phyloP scores from a whole-genome alignment of 2,888 invertebrate species.

The Resseliella maxima region DNA sequence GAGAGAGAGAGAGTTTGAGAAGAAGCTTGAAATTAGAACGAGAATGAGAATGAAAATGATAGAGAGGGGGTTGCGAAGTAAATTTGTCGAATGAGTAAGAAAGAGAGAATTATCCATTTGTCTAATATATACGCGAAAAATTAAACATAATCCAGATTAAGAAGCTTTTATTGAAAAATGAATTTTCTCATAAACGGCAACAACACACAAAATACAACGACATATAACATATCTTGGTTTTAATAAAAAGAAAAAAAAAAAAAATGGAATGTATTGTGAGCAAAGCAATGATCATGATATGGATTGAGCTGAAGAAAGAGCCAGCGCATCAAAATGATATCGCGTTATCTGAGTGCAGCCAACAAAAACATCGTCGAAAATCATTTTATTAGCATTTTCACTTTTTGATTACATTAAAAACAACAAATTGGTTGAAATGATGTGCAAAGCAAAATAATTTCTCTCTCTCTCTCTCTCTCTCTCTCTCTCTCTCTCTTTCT shows the following conservation, averaged over 20 bases:
- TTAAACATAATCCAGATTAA: conserved; percentile 45
- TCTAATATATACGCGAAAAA: conserved; percentile 53
- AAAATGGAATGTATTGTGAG: not conserved
- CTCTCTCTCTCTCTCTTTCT: not conserved
- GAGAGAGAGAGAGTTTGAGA: too few relatives aligned
- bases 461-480: not conserved
- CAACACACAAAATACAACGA: conserved; percentile 30
- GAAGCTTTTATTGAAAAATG: conserved; percentile 48
- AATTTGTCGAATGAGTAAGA: too few relatives aligned
- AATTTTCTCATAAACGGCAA: conserved; percentile 13
- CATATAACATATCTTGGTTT: not conserved
- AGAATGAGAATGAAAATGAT: too few relatives aligned
- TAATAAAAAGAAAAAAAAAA: too few relatives aligned
- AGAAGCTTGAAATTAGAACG: too few relatives aligned
- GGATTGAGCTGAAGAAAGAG: not conserved
- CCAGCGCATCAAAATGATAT: not conserved
- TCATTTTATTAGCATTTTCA: conserved; percentile 41
- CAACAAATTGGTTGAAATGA: conserved; percentile 53
- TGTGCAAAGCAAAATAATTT: conserved; percentile 19
- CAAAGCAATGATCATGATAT: not conserved
- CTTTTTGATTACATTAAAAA: conserved; percentile 50
- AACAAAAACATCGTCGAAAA: conserved; percentile 13
- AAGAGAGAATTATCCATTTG: conserved; percentile 5
- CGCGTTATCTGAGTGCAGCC: not conserved
- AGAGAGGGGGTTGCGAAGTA: too few relatives aligned